A percentile compares a stretch with the other conserved stretches of the same genome.
Evolutionary conservation across 2,888 invertebrate species (phyloP).

Genomic region (Scaptomyza tumidula): DNA sequence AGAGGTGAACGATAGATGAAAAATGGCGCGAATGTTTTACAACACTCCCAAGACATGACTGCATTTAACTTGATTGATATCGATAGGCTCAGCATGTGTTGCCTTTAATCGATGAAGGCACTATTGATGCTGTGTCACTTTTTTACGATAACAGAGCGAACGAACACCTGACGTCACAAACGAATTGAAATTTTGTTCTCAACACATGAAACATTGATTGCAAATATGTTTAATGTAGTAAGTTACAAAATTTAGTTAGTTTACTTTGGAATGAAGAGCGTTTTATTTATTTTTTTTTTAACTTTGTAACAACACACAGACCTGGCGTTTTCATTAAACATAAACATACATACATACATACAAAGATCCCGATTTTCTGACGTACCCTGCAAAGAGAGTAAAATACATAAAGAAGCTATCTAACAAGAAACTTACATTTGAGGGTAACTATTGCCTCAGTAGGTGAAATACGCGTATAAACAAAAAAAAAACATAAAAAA

Average conservation of each 20-base stretch:
- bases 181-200: not conserved
- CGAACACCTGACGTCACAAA: constrained; percentile 1
- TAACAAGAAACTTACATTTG: constrained; percentile 8
- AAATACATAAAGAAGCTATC: not conserved
- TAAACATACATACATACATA: too few relatives aligned
- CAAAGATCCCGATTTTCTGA: constrained; percentile 26
- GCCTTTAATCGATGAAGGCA: constrained; percentile 10
- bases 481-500: constrained; percentile 10
- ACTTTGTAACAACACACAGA: not conserved
- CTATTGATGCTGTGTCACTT: not conserved
- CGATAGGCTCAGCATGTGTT: constrained; percentile 21
- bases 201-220: not conserved
- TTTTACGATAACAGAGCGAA: not conserved
- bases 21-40: constrained; percentile 64
- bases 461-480: constrained; percentile 43
- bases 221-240: not conserved
- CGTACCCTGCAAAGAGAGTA: constrained; percentile 40
- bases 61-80: constrained; percentile 7
- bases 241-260: not conserved
- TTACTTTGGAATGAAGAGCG: not conserved
- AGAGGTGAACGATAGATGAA: constrained; percentile 24
- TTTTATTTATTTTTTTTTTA: not conserved
- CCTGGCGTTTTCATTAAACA: not conserved
- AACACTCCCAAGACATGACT: constrained; percentile 33
- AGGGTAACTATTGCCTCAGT: constrained; percentile 33